Evolutionary conservation across 2,888 invertebrate genomes (phyloP).

Genomic region (Megalurothrips usitatus): DNA sequence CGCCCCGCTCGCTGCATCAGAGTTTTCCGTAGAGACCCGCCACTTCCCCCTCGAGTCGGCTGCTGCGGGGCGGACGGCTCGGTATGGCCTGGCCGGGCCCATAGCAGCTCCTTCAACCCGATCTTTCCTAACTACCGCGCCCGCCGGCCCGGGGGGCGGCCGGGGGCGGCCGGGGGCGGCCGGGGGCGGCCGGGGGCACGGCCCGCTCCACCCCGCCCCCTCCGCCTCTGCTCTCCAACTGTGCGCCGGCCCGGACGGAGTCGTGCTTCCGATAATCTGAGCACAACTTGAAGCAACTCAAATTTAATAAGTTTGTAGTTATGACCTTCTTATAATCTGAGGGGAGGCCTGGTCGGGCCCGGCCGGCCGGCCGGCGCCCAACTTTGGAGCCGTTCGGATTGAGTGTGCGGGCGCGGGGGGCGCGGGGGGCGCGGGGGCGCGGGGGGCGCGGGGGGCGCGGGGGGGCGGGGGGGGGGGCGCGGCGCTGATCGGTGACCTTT

Average conservation of each 20-base stretch:
- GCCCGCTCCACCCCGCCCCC: not conserved
- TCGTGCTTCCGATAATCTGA: constrained; percentile 22
- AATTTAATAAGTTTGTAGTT: constrained; percentile 25
- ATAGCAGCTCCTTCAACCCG: not conserved
- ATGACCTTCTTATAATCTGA: constrained; percentile 18
- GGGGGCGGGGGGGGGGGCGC: not conserved
- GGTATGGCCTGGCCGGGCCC: too few species aligned
- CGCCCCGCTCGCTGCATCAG: not conserved
- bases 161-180: too few species aligned
- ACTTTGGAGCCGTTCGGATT: not conserved
- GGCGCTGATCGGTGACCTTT: too few species aligned
- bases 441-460: not conserved
- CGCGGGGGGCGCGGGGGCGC: not conserved
- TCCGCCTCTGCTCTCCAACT: not conserved
- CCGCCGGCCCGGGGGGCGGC: too few species aligned
- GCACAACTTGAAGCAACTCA: constrained; percentile 22
- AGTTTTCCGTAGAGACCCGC: not conserved
- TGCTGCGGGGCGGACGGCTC: not conserved
- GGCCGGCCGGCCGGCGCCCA: not conserved
- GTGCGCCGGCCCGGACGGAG: not conserved
- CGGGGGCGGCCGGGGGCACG: too few species aligned
- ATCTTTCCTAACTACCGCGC: not conserved
- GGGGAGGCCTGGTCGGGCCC: not conserved
- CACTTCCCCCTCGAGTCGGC: not conserved
- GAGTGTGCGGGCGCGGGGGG: not conserved